These are phyloP conservation scores for Stichopus chloronotus DNA, from an alignment of 35 echinoderm and acorn worm genomes.

Conservation along the genomic window DNA sequence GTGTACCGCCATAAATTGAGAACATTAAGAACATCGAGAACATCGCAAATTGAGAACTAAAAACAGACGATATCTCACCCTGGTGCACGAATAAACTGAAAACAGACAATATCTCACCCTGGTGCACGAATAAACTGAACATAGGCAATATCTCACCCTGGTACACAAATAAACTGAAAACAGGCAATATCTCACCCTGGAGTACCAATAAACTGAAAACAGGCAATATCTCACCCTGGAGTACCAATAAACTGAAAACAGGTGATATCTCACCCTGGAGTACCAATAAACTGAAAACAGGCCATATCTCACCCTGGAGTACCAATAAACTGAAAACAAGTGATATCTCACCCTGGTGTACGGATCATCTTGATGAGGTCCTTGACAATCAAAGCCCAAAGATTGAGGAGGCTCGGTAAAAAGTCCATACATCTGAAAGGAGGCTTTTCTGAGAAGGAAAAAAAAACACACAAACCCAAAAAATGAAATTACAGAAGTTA, in stretches of 20 bases:
- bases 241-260: no score
- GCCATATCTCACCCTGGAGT: no score
- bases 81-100: constrained; percentile 75
- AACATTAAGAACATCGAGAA: no score
- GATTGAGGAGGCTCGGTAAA: constrained; percentile 55
- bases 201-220: no score
- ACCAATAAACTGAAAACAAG: neutral
- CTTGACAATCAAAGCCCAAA: constrained; percentile 87
- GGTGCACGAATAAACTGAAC: constrained; percentile 77
- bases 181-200: no score
- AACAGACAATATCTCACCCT: no score
- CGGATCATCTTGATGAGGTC: constrained; percentile 75
- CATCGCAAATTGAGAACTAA: no score
- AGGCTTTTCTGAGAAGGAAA: constrained; percentile 56
- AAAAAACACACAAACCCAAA: neutral
- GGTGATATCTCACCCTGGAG: no score
- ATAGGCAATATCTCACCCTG: constrained; percentile 96
- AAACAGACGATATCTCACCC: no score
- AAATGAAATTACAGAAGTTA: neutral
- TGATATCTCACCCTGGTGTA: constrained; percentile 84
- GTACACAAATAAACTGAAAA: constrained; percentile 74
- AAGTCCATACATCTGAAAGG: constrained; percentile 43
- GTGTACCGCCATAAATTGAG: no score
- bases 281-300: no score
- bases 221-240: no score